Conservation (phyloP, 2,797 vertebrate genomes). For the Sardinella longiceps region DNA sequence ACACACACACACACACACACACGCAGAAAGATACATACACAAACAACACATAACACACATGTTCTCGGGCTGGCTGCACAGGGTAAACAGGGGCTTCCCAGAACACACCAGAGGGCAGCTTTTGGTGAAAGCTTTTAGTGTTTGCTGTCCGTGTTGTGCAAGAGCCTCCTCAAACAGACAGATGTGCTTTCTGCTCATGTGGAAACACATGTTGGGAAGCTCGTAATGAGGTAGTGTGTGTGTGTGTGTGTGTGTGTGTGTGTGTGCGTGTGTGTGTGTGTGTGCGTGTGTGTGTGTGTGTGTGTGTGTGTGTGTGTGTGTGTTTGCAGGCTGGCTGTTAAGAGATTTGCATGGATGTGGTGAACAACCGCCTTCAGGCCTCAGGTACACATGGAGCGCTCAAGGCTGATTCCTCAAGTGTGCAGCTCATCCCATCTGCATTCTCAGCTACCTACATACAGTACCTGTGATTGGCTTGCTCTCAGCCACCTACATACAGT, state of each 20-base stretch:
- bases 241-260: not conserved
- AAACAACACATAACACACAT: not conserved
- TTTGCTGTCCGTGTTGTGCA: constrained; percentile 17
- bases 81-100: constrained; percentile 3
- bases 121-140: constrained; percentile 7
- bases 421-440: not conserved
- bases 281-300: not conserved
- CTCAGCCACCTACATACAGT: not conserved
- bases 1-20: not conserved
- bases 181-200: constrained; percentile 24
- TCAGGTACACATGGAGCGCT: not conserved
- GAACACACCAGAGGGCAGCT: constrained; percentile 20
- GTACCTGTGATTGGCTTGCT: not conserved
- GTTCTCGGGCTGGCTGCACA: not conserved
- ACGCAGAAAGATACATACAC: not conserved
- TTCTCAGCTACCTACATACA: not conserved
- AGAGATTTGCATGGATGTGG: not conserved
- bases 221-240: constrained; percentile 22
- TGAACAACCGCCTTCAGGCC: not conserved
- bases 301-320: not conserved
- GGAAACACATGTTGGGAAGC: constrained; percentile 48
- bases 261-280: constrained; percentile 8
- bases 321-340: not conserved
- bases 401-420: not conserved
- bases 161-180: constrained; percentile 22